Conservation (phyloP, 2,888 invertebrate species). For the Cheilosia vulpina region DNA sequence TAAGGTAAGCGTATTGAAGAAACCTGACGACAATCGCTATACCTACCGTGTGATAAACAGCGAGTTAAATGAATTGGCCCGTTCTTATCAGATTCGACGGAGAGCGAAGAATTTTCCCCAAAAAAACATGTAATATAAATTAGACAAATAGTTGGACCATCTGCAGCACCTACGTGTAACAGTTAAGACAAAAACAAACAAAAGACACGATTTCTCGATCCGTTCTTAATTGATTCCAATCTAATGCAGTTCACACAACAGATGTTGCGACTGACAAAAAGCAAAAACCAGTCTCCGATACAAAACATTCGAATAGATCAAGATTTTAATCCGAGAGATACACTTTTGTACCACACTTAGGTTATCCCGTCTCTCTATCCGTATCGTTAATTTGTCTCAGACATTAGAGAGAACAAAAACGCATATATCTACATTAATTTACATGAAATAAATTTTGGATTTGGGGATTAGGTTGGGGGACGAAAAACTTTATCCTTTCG, state of each 20-base stretch:
- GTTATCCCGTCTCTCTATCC: conserved; percentile 24
- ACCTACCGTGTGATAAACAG: conserved; percentile 31
- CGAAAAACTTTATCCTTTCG: conserved; percentile 54
- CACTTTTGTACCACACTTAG: neutral
- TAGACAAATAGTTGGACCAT: conserved; percentile 8
- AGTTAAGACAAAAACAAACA: neutral
- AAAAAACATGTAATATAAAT: conserved; percentile 26
- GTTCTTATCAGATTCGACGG: conserved; percentile 6
- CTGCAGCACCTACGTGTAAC: conserved; percentile 39
- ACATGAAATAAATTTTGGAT: conserved; percentile 55
- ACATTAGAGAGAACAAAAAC: neutral
- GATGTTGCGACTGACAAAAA: conserved; percentile 7
- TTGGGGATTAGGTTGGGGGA: neutral
- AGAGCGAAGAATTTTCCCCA: neutral
- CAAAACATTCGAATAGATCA: conserved; percentile 44
- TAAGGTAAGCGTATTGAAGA: conserved; percentile 54
- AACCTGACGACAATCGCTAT: conserved; percentile 32
- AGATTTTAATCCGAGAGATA: conserved; percentile 52
- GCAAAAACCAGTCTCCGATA: neutral
- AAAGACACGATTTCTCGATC: conserved; percentile 55
- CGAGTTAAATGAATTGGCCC: conserved; percentile 48
- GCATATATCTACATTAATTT: conserved; percentile 37
- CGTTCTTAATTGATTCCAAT: conserved; percentile 66
- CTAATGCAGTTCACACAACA: conserved; percentile 55
- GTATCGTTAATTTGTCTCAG: conserved; percentile 19